Conservation (phyloP, 2,888 invertebrate genomes). For the Shargacucullia verbasci region DNA sequence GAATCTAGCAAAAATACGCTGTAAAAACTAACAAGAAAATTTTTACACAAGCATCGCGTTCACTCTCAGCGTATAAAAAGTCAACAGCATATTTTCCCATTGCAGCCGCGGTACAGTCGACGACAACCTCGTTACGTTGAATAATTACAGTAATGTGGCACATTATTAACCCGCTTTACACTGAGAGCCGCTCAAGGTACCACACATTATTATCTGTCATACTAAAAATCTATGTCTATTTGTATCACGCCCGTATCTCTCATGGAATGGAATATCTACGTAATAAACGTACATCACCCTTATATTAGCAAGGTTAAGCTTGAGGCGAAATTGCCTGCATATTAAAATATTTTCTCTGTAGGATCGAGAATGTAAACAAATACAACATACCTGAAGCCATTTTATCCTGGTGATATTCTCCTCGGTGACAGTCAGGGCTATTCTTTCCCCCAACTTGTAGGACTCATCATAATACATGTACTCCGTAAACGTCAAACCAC, state of each 20-base stretch:
- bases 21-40: too few species aligned
- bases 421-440: conserved; percentile 92
- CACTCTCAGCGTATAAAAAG: too few species aligned
- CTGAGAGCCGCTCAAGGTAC: conserved; percentile 4
- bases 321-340: too few species aligned
- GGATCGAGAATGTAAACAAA: too few species aligned
- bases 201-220: conserved; percentile 48
- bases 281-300: too few species aligned
- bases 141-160: conserved; percentile 63
- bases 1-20: too few species aligned
- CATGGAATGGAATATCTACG: too few species aligned
- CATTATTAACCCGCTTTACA: conserved; percentile 63
- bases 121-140: conserved; percentile 61
- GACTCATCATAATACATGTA: conserved; percentile 93
- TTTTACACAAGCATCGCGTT: too few species aligned
- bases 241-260: conserved; percentile 1
- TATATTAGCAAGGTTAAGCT: too few species aligned
- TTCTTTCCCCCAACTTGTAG: conserved; percentile 91
- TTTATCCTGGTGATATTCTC: conserved; percentile 92
- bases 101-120: conserved; percentile 56
- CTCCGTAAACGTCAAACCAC: conserved; percentile 93
- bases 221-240: conserved; percentile 15
- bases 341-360: too few species aligned
- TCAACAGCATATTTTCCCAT: conserved; percentile 57
- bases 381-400: conserved; percentile 84